phyloP scores from a whole-genome alignment of 2,797 vertebrate species.

The Tragelaphus eurycerus region DNA sequence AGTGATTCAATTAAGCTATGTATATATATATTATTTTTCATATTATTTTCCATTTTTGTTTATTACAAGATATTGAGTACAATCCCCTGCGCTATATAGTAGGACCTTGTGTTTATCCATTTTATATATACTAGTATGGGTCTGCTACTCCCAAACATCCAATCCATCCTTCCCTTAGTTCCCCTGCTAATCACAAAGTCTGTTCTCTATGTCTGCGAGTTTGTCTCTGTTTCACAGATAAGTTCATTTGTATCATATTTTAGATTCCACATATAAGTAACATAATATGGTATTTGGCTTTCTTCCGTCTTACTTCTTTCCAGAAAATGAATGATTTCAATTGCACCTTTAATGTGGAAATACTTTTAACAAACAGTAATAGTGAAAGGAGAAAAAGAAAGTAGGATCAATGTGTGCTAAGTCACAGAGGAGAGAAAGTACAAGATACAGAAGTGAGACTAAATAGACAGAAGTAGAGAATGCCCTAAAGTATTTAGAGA shows the following conservation, averaged over 20 bases:
- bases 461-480: background rate
- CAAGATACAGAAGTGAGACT: background rate
- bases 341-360: background rate
- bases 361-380: background rate
- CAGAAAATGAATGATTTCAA: background rate
- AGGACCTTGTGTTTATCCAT: background rate
- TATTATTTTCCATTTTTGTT: background rate
- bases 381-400: background rate
- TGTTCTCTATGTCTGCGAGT: background rate
- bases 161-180: background rate
- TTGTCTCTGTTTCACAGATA: background rate
- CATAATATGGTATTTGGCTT: background rate
- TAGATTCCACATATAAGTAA: background rate
- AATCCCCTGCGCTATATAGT: background rate
- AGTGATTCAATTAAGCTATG: background rate
- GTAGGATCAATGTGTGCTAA: background rate
- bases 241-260: background rate
- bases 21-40: background rate
- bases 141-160: background rate
- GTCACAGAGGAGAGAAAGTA: background rate
- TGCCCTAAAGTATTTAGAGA: background rate
- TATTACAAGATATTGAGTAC: background rate
- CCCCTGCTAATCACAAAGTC: background rate
- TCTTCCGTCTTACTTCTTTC: background rate
- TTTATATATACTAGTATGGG: background rate